Evolutionary conservation across 2,797 vertebrate genomes (phyloP).

Genomic region (Dipus sagitta): DNA sequence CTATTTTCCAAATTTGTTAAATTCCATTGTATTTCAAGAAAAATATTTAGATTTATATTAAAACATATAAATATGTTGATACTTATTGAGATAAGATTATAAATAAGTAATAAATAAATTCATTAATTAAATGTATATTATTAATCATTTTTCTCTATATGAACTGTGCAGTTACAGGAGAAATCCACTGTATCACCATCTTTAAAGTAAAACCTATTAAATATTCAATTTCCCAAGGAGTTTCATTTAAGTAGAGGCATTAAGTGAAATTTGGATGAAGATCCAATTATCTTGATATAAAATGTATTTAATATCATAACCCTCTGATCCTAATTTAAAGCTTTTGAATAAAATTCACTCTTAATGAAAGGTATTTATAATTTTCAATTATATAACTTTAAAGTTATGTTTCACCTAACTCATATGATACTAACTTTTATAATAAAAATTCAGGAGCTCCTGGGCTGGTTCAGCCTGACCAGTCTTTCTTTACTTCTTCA

Average conservation of each 20-base stretch:
- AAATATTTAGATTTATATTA: no score
- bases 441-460: neutral
- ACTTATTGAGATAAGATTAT: neutral
- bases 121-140: neutral
- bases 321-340: slow-evolving; percentile 43
- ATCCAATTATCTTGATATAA: slow-evolving; percentile 70
- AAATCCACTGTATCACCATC: slow-evolving; percentile 48
- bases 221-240: slow-evolving; percentile 47
- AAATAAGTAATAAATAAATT: neutral
- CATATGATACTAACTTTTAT: neutral
- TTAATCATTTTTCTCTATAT: neutral
- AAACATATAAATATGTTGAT: no score
- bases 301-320: neutral
- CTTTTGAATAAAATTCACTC: slow-evolving; percentile 3
- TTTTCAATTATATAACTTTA: neutral
- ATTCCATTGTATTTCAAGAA: neutral
- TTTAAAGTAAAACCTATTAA: slow-evolving; percentile 52
- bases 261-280: slow-evolving; percentile 59
- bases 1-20: neutral
- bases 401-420: neutral
- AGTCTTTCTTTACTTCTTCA: neutral
- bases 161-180: neutral
- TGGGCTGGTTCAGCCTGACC: accelerated
- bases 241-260: slow-evolving; percentile 53
- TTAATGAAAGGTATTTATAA: neutral